Percentiles rank a stretch among this genome's conserved stretches.
Evolutionary conservation across 2,113 vertebrate species (phyloP).

Genomic region (Coracopsis vasa): DNA sequence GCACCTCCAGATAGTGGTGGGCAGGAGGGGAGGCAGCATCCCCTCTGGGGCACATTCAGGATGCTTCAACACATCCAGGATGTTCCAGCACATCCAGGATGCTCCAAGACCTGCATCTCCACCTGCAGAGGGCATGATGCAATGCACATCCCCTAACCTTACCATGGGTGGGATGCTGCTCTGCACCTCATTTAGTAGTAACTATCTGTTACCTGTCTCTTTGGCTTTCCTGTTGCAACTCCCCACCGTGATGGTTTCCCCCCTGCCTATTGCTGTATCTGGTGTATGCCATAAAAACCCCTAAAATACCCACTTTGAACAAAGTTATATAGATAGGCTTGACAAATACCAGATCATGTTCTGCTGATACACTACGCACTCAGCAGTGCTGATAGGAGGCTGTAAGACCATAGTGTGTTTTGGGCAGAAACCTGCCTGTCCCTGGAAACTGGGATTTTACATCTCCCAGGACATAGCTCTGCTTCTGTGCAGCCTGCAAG

Average conservation of each 20-base stretch:
- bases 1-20: background rate
- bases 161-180: fast-evolving
- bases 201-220: background rate
- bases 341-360: background rate
- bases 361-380: background rate
- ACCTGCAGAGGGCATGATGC: fast-evolving
- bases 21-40: background rate
- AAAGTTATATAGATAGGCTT: fast-evolving
- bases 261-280: fast-evolving
- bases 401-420: background rate
- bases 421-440: background rate
- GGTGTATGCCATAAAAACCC: fast-evolving
- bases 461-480: background rate
- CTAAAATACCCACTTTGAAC: background rate
- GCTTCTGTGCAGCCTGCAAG: background rate
- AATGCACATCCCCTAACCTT: background rate
- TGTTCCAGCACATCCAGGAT: background rate
- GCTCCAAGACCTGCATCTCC: background rate
- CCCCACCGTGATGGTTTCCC: fast-evolving
- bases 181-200: fast-evolving
- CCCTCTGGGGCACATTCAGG: fast-evolving
- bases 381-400: background rate
- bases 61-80: fast-evolving
- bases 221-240: background rate
- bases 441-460: background rate